A percentile compares a stretch with the other conserved stretches of the same genome.
Evolutionary conservation across 1,140 invertebrate genomes (phyloP).

Genomic region (Drosophila tani): DNA sequence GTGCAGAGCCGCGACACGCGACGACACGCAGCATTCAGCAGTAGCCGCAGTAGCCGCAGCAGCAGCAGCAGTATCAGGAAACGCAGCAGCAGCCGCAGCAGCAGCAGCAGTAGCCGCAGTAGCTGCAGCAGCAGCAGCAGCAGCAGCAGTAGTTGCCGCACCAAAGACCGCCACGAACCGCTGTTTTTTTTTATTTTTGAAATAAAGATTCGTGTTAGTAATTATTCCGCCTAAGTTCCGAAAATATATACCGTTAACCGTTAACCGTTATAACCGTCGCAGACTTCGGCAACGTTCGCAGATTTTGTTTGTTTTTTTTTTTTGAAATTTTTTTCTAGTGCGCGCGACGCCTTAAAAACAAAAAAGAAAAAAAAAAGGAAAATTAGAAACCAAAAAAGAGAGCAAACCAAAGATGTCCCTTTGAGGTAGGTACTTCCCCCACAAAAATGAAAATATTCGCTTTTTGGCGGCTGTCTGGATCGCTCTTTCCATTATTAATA

Average conservation of each 20-base stretch:
- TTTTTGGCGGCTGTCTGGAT: constrained; percentile 23
- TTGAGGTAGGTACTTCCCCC: constrained; percentile 45
- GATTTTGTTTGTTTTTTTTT: constrained; percentile 23
- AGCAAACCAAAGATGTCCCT: constrained; percentile 8
- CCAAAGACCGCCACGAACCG: constrained; percentile 41
- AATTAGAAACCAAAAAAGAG: constrained; percentile 14
- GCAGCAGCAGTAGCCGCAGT: constrained; percentile 22
- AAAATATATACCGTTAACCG: constrained; percentile 24
- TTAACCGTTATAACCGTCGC: constrained; percentile 3
- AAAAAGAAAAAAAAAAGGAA: constrained; percentile 1
- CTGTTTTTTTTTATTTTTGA: constrained; percentile 28
- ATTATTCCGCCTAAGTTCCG: constrained; percentile 4
- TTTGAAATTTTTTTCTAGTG: constrained; percentile 51
- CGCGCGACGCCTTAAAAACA: constrained; percentile 19
- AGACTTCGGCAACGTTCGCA: constrained; percentile 8
- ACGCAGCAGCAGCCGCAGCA: constrained; percentile 25
- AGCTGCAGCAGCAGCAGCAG: constrained; percentile 10
- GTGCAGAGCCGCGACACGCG: constrained; percentile 81
- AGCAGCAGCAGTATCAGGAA: constrained; percentile 24
- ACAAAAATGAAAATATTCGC: not conserved
- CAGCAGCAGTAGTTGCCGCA: constrained; percentile 27
- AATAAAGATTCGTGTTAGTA: constrained; percentile 33
- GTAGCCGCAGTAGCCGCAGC: constrained; percentile 36
- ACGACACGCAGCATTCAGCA: constrained; percentile 48
- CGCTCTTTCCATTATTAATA: constrained; percentile 28